A percentile compares a stretch with the other conserved stretches of the same genome.
Conservation (phyloP, 1,140 invertebrate genomes). For the Sycophaga agraensis region DNA sequence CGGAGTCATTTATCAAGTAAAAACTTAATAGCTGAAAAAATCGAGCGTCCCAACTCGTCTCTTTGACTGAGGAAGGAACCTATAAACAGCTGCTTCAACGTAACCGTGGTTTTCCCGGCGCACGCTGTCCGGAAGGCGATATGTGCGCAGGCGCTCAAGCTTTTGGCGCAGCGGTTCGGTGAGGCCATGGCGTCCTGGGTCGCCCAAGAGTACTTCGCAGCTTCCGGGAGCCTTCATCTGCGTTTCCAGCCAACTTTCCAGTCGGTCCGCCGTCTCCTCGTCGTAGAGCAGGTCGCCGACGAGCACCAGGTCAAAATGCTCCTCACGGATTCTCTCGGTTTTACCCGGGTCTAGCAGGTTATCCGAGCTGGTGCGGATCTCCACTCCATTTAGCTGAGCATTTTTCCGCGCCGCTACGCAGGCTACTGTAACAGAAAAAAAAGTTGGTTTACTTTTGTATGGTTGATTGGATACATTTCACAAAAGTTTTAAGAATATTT, state of each 20-base stretch:
- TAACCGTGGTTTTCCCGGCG: conserved; percentile 47
- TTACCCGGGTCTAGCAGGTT: conserved; percentile 53
- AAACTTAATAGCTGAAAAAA: no score
- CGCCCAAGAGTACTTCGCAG: conserved; percentile 44
- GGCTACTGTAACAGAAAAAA: conserved; percentile 41
- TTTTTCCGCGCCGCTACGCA: conserved; percentile 55
- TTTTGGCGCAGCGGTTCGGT: conserved; percentile 30
- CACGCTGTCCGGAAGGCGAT: conserved; percentile 41
- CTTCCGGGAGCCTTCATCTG: conserved; percentile 32
- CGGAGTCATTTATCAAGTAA: no score
- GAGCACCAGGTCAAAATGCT: conserved; percentile 55
- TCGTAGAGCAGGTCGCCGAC: conserved; percentile 64
- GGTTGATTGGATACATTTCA: no score
- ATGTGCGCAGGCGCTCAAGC: conserved; percentile 33
- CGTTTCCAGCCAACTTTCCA: conserved; percentile 56
- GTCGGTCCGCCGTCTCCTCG: conserved; percentile 51
- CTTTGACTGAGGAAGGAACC: not conserved
- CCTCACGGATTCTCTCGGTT: no score
- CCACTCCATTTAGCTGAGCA: conserved; percentile 53
- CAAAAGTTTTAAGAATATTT: no score
- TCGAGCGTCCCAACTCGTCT: no score
- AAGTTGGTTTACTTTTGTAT: no score
- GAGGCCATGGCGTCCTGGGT: conserved; percentile 50
- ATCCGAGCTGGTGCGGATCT: conserved; percentile 44
- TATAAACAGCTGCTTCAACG: conserved; percentile 38